A percentile compares a stretch with the other conserved stretches of the same genome.
phyloP scores from a whole-genome alignment of 2,113 vertebrate genomes.

The Chaetura pelagica region DNA sequence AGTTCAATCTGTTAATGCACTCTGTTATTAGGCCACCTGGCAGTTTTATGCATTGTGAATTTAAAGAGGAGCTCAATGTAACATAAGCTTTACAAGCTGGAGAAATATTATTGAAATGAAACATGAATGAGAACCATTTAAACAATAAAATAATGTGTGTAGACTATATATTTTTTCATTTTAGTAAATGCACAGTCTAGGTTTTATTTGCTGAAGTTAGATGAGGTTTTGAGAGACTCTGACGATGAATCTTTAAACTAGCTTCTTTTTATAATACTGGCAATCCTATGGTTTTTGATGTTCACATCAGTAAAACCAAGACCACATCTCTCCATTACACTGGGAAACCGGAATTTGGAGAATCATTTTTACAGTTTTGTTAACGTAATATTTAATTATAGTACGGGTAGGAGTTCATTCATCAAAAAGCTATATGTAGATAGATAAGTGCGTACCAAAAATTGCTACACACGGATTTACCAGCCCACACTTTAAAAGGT shows the following conservation, averaged over 20 bases:
- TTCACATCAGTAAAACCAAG: slow-evolving; percentile 36
- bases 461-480: neutral
- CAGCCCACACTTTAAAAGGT: neutral
- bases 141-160: slow-evolving; percentile 84
- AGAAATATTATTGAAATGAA: slow-evolving; percentile 88
- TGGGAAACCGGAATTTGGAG: slow-evolving; percentile 7
- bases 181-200: slow-evolving; percentile 72
- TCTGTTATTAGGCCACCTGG: slow-evolving; percentile 86
- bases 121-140: slow-evolving; percentile 85
- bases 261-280: slow-evolving; percentile 38
- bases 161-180: slow-evolving; percentile 82
- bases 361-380: neutral
- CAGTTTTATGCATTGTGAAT: slow-evolving; percentile 88
- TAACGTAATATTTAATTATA: neutral
- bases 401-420: neutral
- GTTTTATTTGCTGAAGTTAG: slow-evolving; percentile 76
- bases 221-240: slow-evolving; percentile 63
- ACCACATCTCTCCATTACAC: neutral
- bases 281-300: slow-evolving; percentile 40
- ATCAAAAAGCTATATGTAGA: neutral
- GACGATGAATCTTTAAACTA: slow-evolving; percentile 59
- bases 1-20: slow-evolving; percentile 87
- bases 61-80: slow-evolving; percentile 85
- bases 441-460: neutral
- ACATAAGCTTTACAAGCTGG: slow-evolving; percentile 87